Base-by-base conservation (phyloP, 2,797 vertebrate species). In the Rachycentron canadum region DNA sequence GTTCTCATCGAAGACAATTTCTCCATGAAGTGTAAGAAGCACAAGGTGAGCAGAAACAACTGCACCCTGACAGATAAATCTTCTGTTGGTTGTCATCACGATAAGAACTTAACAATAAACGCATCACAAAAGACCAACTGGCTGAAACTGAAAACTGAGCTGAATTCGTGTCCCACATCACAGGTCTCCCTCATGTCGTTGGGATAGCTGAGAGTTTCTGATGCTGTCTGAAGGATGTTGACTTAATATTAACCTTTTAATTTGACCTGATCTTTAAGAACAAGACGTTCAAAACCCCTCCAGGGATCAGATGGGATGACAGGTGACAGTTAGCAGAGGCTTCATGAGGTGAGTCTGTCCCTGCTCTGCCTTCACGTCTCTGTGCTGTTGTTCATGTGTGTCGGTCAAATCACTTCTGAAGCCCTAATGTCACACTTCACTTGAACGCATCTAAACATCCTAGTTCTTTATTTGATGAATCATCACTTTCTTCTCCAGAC, bases 1-100 rank as follows among this genome's bases (percentile, higher is more conserved):
- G 89, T 94, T 1, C 94, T 96, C 63, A 88, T 94, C 21, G 94
- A 96, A 78, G 95, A 96, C 3, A 95, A 95, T 57, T 95, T 95
- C 90, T 95, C 95, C 80, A 95, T 96, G 93, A 96, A 94, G 87
- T 96, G 95, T 90, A 95, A 86, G 81, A 96, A 94, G 92, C 95
- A 96, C 93, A 95, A 95, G 95, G 95, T 96, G 90, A 85, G 87
- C 23, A 34, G 34, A 38, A 19, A 21, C 14, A 17, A n/a, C 13
- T 25, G 23, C 47, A 23, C 14, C 19, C 17, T 38, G 1, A 38
- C 28, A 41, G 11, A 38, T 38, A 12, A 10, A 3, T 32, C 32
- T 32, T 7, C 7, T 3, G 3, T 32, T 32, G 3, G 32, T 3
- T 7, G 32, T 3, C 32, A 7, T 32, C 32, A 32, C 32, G 7